Conservation (phyloP, 2,888 invertebrate species). For the Dorcus parallelipipedus region DNA sequence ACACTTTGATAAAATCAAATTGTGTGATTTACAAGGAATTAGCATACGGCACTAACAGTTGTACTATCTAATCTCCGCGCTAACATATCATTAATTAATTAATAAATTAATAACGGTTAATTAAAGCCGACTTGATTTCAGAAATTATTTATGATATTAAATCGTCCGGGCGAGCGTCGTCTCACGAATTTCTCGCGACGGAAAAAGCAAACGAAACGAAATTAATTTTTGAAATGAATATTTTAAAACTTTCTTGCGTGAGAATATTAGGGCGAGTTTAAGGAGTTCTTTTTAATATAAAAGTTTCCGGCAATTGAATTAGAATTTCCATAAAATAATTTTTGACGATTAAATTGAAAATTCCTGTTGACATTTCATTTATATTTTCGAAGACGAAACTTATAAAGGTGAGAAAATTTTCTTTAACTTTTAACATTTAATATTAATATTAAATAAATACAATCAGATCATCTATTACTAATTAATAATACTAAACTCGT, state of each 20-base stretch:
- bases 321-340: slow-evolving; percentile 4
- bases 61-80: slow-evolving; percentile 45
- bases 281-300: slow-evolving; percentile 32
- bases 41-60: slow-evolving; percentile 47
- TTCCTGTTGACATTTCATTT: no score
- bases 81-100: slow-evolving; percentile 45
- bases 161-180: background rate
- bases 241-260: slow-evolving; percentile 26
- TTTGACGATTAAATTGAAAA: background rate
- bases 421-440: no score
- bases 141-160: background rate
- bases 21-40: slow-evolving; percentile 49
- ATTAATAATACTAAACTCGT: no score
- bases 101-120: slow-evolving; percentile 40
- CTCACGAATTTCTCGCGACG: background rate
- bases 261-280: slow-evolving; percentile 37
- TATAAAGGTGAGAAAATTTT: no score
- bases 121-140: slow-evolving; percentile 25
- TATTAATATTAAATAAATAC: no score
- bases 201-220: slow-evolving; percentile 16
- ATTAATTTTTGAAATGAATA: slow-evolving; percentile 30
- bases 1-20: slow-evolving; percentile 43
- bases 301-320: slow-evolving; percentile 9
- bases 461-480: no score
- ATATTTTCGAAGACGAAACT: no score